Percentiles rank a stretch among this genome's conserved stretches.
Evolutionary conservation across 2,113 vertebrate genomes (phyloP).

Genomic region (Arvicanthis niloticus): DNA sequence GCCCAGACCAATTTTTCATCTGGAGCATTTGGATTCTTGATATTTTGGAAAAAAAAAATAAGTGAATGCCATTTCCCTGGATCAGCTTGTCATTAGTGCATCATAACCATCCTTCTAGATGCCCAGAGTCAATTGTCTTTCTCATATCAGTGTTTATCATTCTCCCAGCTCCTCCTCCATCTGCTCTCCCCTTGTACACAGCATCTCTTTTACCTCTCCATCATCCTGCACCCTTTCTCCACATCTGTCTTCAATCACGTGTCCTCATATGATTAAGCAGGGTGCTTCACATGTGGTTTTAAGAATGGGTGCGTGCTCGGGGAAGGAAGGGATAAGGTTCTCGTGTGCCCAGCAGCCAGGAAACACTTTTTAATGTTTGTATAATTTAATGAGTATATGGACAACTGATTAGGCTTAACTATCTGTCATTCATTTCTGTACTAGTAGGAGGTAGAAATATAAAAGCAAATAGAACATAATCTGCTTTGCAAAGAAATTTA

Average conservation of each 20-base stretch:
- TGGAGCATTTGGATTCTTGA: not conserved
- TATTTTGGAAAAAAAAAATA: slow-evolving; percentile 23
- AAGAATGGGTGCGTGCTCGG: not conserved
- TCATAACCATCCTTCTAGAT: not conserved
- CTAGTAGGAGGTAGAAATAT: not conserved
- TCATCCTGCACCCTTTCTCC: not conserved
- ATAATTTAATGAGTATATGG: not conserved
- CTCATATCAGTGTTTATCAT: not conserved
- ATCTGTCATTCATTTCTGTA: not conserved
- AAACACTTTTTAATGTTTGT: not conserved
- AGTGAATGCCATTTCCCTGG: not conserved
- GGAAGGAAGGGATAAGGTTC: not conserved
- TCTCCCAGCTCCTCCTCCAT: not conserved
- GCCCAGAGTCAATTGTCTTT: not conserved
- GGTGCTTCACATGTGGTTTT: not conserved
- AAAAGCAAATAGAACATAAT: slow-evolving; percentile 10
- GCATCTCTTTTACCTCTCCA: not conserved
- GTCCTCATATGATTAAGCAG: not conserved
- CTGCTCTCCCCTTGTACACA: not conserved
- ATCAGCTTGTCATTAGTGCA: not conserved
- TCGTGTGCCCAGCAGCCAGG: not conserved
- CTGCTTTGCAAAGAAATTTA: slow-evolving; percentile 15
- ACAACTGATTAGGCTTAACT: not conserved
- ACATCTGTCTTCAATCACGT: not conserved
- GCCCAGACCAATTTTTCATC: not conserved